Conservation (phyloP, 2,888 invertebrate genomes). For the Lepetodrilus schrolli region DNA sequence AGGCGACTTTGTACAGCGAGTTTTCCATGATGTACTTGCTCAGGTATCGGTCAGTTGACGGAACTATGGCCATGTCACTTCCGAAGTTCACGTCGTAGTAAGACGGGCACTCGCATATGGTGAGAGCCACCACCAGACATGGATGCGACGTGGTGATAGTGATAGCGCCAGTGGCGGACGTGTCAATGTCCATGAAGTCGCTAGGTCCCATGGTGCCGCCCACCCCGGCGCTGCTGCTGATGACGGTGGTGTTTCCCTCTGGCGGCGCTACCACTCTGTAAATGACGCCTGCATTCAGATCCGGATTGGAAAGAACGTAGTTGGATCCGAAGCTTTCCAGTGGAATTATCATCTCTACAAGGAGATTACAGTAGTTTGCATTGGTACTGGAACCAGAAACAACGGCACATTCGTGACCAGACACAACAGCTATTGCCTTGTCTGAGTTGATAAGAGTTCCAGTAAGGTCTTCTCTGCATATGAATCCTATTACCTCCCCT, state of each 20-base stretch:
- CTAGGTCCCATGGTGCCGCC: not conserved
- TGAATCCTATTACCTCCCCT: not conserved
- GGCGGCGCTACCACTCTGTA: not conserved
- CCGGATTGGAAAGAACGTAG: not conserved
- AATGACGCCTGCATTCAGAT: not conserved
- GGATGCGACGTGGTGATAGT: not conserved
- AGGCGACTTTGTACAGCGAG: not conserved
- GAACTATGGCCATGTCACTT: not conserved
- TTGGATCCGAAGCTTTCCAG: not conserved
- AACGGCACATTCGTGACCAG: not conserved
- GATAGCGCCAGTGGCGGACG: not conserved
- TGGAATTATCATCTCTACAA: constrained; percentile 5
- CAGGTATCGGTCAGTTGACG: not conserved
- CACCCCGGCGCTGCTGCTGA: not conserved
- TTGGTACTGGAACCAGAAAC: not conserved
- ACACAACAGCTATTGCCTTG: not conserved
- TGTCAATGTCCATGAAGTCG: not conserved
- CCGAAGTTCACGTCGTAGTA: not conserved
- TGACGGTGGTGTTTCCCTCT: not conserved
- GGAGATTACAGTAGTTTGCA: not conserved
- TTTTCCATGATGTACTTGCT: not conserved
- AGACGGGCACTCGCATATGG: not conserved
- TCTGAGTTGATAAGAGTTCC: not conserved
- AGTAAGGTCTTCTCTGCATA: not conserved
- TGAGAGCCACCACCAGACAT: not conserved